Evolutionary conservation across 2,113 vertebrate species (phyloP).

Genomic region (Spheniscus mendiculus): DNA sequence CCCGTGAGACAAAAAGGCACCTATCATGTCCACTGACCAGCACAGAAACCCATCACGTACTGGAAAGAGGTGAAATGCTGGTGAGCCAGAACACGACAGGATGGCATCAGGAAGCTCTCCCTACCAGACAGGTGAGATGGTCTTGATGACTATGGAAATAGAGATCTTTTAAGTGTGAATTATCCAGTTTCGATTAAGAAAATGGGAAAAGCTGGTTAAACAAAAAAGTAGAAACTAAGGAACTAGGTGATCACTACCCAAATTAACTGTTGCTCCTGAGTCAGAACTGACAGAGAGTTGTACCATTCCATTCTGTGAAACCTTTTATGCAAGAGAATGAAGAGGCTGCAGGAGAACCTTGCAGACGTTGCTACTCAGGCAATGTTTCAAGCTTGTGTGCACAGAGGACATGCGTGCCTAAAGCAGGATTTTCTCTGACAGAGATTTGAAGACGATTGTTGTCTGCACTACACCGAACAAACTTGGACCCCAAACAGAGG

Average conservation of each 20-base stretch:
- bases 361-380: background rate
- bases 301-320: background rate
- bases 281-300: background rate
- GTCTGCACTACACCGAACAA: background rate
- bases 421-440: background rate
- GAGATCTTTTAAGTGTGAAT: background rate
- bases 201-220: background rate
- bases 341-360: background rate
- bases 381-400: too few species aligned
- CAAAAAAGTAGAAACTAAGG: background rate
- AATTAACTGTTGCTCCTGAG: background rate
- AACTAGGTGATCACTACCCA: background rate
- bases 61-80: background rate
- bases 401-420: rapidly evolving
- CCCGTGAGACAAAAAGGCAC: background rate
- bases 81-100: background rate
- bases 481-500: background rate
- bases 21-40: background rate
- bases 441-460: background rate
- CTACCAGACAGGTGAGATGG: background rate
- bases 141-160: background rate
- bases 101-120: background rate
- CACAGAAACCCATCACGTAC: background rate
- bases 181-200: background rate
- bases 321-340: rapidly evolving